phyloP scores from a whole-genome alignment of 2,113 vertebrate species.

The Elachura formosa region DNA sequence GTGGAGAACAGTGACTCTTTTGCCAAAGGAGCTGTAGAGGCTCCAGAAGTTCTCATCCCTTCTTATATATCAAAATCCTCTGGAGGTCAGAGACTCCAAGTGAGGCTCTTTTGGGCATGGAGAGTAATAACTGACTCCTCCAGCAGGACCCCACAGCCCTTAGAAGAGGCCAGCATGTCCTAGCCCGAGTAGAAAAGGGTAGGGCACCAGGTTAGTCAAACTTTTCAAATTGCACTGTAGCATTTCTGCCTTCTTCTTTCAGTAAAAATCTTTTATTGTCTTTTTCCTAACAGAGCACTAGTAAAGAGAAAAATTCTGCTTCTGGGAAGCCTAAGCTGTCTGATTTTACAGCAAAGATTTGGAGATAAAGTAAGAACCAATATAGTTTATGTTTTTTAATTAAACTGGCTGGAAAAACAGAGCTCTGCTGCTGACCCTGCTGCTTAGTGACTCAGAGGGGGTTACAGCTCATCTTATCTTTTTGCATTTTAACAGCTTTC shows the following conservation, averaged over 20 bases:
- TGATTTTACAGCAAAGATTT: not conserved
- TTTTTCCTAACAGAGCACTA: not conserved
- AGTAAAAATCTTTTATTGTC: not conserved
- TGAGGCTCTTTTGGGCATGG: not conserved
- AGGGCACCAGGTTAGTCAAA: not conserved
- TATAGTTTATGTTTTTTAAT: constrained; percentile 19
- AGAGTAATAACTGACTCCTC: not conserved
- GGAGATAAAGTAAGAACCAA: not conserved
- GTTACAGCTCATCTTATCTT: not conserved
- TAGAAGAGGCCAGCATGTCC: not conserved
- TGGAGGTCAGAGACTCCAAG: not conserved
- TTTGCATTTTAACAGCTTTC: not conserved
- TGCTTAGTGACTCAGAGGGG: not conserved
- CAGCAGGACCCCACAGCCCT: not conserved
- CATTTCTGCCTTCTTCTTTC: not conserved
- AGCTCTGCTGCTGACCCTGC: not conserved
- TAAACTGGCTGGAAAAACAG: constrained; percentile 1
- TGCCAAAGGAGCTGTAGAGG: not conserved
- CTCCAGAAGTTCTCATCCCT: not conserved
- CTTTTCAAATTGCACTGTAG: not conserved
- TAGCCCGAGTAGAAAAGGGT: not conserved
- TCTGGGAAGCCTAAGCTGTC: not conserved
- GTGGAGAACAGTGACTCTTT: not conserved
- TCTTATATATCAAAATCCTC: not conserved
- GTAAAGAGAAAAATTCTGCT: not conserved